Percentiles rank a stretch among this genome's conserved stretches.
These are phyloP conservation scores for Pammene fasciana DNA, from an alignment of 2,888 invertebrate species.

Conservation along the genomic window DNA sequence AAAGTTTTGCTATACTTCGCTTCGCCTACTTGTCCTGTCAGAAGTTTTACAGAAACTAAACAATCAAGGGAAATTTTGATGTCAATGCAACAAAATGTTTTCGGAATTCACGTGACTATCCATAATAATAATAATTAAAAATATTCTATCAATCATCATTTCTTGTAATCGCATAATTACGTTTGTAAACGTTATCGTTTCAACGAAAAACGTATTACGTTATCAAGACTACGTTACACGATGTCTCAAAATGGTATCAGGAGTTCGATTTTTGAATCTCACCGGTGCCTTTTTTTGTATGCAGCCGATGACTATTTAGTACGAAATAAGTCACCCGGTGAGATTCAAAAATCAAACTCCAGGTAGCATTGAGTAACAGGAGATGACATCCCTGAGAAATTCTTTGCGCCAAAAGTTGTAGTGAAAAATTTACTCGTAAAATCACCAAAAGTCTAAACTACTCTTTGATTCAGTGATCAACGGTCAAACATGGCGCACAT, in stretches of 20 bases:
- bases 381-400: too few species aligned
- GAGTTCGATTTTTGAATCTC: too few species aligned
- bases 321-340: too few species aligned
- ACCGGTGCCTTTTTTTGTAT: too few species aligned
- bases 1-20: background rate
- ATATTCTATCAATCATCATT: background rate
- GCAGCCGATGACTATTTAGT: too few species aligned
- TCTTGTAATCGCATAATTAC: conserved; percentile 2
- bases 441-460: too few species aligned
- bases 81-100: conserved; percentile 16
- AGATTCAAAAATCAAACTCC: too few species aligned
- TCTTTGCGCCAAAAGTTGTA: too few species aligned
- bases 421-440: too few species aligned
- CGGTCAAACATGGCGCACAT: too few species aligned
- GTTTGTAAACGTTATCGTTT: conserved; percentile 11
- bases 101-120: background rate
- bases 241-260: background rate
- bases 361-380: too few species aligned
- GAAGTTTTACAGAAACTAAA: background rate
- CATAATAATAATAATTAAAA: background rate
- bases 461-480: too few species aligned
- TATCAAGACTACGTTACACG: conserved; percentile 1
- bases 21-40: background rate
- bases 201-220: conserved; percentile 14
- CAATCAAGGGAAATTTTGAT: background rate